Evolutionary conservation across 2,113 vertebrate genomes (phyloP), one percentile per base, ranked within the genome.

Genomic region (Calidris pugnax): DNA sequence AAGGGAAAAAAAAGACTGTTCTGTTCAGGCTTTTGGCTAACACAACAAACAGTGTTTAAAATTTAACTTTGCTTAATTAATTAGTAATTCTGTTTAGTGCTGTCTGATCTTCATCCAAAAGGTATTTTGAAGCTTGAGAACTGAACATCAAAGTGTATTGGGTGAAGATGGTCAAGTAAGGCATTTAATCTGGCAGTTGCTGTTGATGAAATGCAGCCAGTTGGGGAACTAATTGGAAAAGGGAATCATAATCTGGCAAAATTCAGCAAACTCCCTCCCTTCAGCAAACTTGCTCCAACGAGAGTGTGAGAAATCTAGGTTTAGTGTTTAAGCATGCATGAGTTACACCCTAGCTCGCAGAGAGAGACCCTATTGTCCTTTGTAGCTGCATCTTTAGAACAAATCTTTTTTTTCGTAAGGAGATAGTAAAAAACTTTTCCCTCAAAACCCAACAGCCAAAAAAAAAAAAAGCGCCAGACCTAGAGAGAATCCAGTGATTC

Each of bases 11-110:
- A 98, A 98, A 98, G 98, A 97, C 98, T 98, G 98, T 99, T 99
- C 98, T 99, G 98, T 99, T 99, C 98, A 98, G 98, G 98, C 98
- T 98, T 99, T 99, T 99, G 99, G 99, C 99, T 98, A 99, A 98
- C 98, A 99, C 98, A 99, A 99, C 99, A 99, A 99, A 99, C 99
- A 99, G 98, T 99, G 99, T 99, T 99, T 99, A 99, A 99, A 99
- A 99, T 99, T 99, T 99, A 99, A 99, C 99, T 99, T 98, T 98
- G 99, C 99, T 99, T 99, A 99, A 99, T 99, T 99, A 99, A 99
- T 99, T 99, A 99, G 99, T 98, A 98, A 99, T 99, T 99, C 99
- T 99, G 98, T 99, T 99, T 99, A 99, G 99, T 98, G 98, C 98
- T 97, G 98, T 99, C 99, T 99, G 99, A 99, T 99, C 99, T 98